A percentile compares a stretch with the other conserved stretches of the same genome.
Conservation (phyloP, 2,113 vertebrate genomes). For the Pangasianodon gigas region DNA sequence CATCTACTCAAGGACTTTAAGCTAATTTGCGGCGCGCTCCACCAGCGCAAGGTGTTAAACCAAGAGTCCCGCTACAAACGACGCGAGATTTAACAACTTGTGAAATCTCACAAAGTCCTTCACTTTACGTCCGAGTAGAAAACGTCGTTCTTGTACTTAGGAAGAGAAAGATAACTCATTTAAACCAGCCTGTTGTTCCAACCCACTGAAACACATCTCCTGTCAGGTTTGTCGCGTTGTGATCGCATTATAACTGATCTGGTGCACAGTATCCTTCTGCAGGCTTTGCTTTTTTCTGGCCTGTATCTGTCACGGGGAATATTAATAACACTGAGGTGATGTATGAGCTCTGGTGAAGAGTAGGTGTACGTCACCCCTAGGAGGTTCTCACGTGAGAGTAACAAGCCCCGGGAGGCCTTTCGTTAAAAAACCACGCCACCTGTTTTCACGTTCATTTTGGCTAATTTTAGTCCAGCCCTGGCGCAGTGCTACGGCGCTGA, state of each 20-base stretch:
- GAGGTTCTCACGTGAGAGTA: slow-evolving; percentile 40
- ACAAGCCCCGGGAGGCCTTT: slow-evolving; percentile 33
- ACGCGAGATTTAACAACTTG: not conserved
- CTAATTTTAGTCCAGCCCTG: not conserved
- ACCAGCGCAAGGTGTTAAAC: slow-evolving; percentile 25
- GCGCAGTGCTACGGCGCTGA: not conserved
- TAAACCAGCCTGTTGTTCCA: not conserved
- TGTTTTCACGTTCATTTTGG: slow-evolving; percentile 7
- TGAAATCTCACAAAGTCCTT: not conserved
- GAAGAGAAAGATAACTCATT: not conserved
- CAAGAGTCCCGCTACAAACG: not conserved
- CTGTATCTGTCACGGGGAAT: slow-evolving; percentile 62
- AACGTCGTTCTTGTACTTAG: not conserved
- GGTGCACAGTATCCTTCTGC: slow-evolving; percentile 51
- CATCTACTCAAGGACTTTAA: slow-evolving; percentile 41
- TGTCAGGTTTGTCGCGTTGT: slow-evolving; percentile 45
- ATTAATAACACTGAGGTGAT: slow-evolving; percentile 59
- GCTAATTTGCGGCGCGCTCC: slow-evolving; percentile 41
- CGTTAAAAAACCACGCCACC: slow-evolving; percentile 33
- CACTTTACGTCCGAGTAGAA: not conserved
- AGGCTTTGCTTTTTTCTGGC: slow-evolving; percentile 50
- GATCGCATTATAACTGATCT: slow-evolving; percentile 53
- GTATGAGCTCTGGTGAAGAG: slow-evolving; percentile 49
- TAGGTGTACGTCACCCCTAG: slow-evolving; percentile 37
- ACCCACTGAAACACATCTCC: slow-evolving; percentile 8